A percentile compares a stretch with the other conserved stretches of the same genome.
Evolutionary conservation across 2,113 vertebrate species (phyloP).

Genomic region (Promerops cafer): DNA sequence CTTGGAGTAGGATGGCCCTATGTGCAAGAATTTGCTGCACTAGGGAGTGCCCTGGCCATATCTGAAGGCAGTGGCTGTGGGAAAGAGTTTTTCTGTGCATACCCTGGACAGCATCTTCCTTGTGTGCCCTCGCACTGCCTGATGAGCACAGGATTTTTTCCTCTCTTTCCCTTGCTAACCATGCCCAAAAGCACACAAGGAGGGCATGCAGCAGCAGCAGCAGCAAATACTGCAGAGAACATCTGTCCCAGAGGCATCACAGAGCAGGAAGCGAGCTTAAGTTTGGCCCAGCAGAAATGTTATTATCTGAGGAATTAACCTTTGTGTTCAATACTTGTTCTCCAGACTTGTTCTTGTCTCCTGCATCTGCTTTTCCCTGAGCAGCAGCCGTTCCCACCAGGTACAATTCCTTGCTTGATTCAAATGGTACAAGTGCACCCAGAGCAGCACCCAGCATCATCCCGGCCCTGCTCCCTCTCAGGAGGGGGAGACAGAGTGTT

Average conservation of each 20-base stretch:
- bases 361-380: neutral
- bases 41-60: accelerated
- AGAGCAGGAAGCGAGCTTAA: neutral
- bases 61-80: neutral
- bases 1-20: neutral
- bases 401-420: neutral
- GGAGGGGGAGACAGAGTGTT: neutral
- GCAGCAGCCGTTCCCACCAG: neutral
- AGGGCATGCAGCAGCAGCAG: neutral
- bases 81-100: neutral
- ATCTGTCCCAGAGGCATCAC: neutral
- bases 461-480: neutral
- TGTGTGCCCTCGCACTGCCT: neutral
- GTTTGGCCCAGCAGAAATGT: neutral
- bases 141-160: neutral
- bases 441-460: neutral
- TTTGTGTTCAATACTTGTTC: conserved; percentile 6
- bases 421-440: neutral
- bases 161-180: neutral
- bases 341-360: neutral
- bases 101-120: neutral
- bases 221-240: neutral
- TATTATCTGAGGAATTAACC: conserved; percentile 37
- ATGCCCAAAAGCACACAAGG: neutral
- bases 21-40: neutral